A percentile compares a stretch with the other conserved stretches of the same genome.
phyloP scores from a whole-genome alignment of 2,888 invertebrate genomes.

The Sepiola atlantica region DNA sequence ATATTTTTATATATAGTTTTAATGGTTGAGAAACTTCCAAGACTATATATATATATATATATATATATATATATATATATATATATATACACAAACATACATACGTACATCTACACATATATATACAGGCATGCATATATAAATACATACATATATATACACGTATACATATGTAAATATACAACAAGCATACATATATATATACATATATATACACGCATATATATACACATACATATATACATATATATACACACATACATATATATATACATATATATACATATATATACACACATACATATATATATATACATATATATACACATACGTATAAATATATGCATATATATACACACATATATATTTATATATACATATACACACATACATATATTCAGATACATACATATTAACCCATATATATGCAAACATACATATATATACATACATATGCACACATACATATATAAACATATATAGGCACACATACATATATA shows the following conservation, averaged over 20 bases:
- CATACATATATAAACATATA: too few species aligned
- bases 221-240: too few species aligned
- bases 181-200: too few species aligned
- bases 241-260: background rate
- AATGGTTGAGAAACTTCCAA: too few species aligned
- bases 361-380: background rate
- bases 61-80: too few species aligned
- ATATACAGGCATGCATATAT: background rate
- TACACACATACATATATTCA: background rate
- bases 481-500: too few species aligned
- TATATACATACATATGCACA: background rate
- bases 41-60: too few species aligned
- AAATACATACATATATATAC: background rate
- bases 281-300: background rate
- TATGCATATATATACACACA: background rate
- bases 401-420: too few species aligned
- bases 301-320: background rate
- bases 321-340: background rate
- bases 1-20: too few species aligned
- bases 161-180: too few species aligned
- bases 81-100: background rate
- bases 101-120: background rate
- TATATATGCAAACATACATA: background rate
- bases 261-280: background rate
- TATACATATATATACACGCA: too few species aligned